Conservation (phyloP, 2,888 invertebrate species). For the Adela reaumurella region DNA sequence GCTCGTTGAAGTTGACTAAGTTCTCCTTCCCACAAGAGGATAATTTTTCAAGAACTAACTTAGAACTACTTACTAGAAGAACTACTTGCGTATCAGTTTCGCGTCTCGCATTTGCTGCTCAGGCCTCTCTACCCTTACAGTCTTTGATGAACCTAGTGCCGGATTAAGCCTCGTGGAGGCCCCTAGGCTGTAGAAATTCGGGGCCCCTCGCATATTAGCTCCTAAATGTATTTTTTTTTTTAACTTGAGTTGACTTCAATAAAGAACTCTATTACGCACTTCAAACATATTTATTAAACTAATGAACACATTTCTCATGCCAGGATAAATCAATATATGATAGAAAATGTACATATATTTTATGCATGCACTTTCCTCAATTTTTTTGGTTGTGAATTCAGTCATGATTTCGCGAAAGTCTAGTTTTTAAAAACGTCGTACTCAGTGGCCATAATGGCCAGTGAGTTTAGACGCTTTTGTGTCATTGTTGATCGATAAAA, state of each 20-base stretch:
- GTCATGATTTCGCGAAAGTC: neutral
- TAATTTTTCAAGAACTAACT: too few species aligned
- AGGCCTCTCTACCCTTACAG: too few species aligned
- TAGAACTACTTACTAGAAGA: too few species aligned
- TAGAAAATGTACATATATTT: slow-evolving; percentile 1
- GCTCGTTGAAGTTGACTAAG: too few species aligned
- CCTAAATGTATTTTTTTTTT: neutral
- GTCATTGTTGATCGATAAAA: slow-evolving; percentile 8
- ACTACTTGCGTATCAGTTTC: too few species aligned
- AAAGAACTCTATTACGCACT: neutral
- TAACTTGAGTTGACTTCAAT: neutral
- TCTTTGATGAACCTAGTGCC: slow-evolving; percentile 1
- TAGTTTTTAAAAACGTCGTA: neutral
- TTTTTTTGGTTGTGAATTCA: neutral
- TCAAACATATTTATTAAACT: slow-evolving; percentile 1
- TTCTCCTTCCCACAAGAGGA: too few species aligned
- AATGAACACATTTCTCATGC: neutral
- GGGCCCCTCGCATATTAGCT: neutral
- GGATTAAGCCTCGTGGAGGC: neutral
- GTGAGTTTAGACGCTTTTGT: slow-evolving; percentile 5
- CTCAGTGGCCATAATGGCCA: slow-evolving; percentile 1
- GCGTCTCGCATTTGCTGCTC: too few species aligned
- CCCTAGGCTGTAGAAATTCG: neutral
- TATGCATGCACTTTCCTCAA: neutral
- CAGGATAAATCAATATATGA: neutral